These are phyloP conservation scores for Hydropsyche betteni DNA, from an alignment of 2,888 invertebrate species.

Conservation along the genomic window DNA sequence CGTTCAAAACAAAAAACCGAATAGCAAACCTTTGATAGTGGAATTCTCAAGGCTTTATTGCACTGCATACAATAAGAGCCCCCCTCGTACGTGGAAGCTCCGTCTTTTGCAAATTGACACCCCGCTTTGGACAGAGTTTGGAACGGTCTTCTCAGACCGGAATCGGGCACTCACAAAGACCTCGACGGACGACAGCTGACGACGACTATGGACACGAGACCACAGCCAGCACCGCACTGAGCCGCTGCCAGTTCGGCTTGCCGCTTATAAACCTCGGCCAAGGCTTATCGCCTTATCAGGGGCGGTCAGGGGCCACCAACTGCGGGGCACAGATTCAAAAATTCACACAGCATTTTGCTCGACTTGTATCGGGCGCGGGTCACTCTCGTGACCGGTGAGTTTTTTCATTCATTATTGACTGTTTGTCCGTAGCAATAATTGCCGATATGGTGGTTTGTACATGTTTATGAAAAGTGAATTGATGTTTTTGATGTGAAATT, in stretches of 20 bases:
- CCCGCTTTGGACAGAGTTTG: no score
- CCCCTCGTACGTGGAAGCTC: conserved; percentile 36
- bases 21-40: conserved; percentile 64
- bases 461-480: no score
- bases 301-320: conserved; percentile 6
- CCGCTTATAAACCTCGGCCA: not conserved
- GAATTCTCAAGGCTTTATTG: conserved; percentile 71
- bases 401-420: no score
- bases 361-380: no score
- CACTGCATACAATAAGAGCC: conserved; percentile 55
- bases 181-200: not conserved
- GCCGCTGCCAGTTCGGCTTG: no score
- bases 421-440: no score
- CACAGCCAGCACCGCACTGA: not conserved
- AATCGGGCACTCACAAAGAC: not conserved
- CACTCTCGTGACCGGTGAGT: no score
- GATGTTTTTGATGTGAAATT: no score
- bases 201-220: not conserved
- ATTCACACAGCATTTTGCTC: no score
- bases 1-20: not conserved
- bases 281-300: not conserved
- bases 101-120: conserved; percentile 25
- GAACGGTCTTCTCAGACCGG: not conserved
- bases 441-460: no score
- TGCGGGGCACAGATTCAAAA: not conserved